phyloP scores from a whole-genome alignment of 1,140 invertebrate species.

The Monochamus saltuarius region DNA sequence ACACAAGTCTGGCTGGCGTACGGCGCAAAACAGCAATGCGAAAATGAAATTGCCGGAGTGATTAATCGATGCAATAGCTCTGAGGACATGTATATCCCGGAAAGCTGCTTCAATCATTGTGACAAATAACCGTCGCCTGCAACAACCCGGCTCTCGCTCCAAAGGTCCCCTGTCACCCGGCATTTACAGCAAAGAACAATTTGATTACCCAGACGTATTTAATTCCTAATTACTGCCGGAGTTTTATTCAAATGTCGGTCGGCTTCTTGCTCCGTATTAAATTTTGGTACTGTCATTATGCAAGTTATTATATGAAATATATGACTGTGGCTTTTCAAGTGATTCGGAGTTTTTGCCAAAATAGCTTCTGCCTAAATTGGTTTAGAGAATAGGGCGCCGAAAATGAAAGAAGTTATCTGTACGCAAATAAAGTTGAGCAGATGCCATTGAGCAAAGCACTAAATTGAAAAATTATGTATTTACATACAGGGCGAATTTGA shows the following conservation, averaged over 20 bases:
- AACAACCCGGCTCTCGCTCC: slow-evolving; percentile 15
- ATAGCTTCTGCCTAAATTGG: too few relatives aligned
- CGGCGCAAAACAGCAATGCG: slow-evolving; percentile 29
- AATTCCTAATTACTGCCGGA: slow-evolving; percentile 8
- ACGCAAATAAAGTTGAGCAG: too few relatives aligned
- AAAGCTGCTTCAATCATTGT: slow-evolving; percentile 48
- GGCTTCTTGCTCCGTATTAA: too few relatives aligned
- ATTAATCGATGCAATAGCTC: slow-evolving; percentile 47
- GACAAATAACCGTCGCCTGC: slow-evolving; percentile 44
- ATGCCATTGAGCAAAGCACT: too few relatives aligned
- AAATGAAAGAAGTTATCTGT: too few relatives aligned
- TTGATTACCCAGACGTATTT: slow-evolving; percentile 25
- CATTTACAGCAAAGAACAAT: slow-evolving; percentile 24
- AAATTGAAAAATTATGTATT: too few relatives aligned
- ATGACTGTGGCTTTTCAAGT: too few relatives aligned
- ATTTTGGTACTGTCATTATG: too few relatives aligned
- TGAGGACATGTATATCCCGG: slow-evolving; percentile 46
- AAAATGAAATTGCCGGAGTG: slow-evolving; percentile 45
- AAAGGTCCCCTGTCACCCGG: slow-evolving; percentile 11
- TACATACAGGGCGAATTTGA: too few relatives aligned
- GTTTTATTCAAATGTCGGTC: neutral
- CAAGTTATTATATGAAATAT: too few relatives aligned
- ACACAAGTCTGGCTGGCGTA: slow-evolving; percentile 26
- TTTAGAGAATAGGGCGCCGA: too few relatives aligned
- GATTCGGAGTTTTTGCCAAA: too few relatives aligned